phyloP scores from a whole-genome alignment of 2,113 vertebrate species.

The Myrmophylax atrothorax region DNA sequence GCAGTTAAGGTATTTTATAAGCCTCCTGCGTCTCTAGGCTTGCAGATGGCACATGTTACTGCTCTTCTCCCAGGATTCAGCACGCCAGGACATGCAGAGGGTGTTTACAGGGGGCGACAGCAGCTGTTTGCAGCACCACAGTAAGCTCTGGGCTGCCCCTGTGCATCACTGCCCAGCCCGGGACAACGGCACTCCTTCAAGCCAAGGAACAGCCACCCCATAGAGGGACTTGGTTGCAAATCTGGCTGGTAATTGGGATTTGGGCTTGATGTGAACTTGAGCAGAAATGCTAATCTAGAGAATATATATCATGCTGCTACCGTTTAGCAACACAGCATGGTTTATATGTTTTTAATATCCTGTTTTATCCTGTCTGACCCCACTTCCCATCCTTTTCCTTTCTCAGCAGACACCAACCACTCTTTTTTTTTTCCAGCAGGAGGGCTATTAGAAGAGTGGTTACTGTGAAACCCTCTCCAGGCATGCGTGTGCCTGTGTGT shows the following conservation, averaged over 20 bases:
- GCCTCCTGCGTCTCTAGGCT: background rate
- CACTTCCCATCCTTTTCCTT: slow-evolving; percentile 56
- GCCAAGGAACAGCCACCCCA: background rate
- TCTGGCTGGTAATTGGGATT: slow-evolving; percentile 43
- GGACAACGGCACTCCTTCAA: background rate
- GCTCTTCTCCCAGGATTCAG: background rate
- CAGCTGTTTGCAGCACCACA: background rate
- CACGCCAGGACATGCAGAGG: background rate
- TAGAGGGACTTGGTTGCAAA: background rate
- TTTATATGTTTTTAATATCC: slow-evolving; percentile 75
- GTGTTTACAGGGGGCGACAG: background rate
- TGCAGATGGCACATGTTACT: background rate
- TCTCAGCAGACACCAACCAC: slow-evolving; percentile 67
- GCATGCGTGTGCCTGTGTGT: background rate
- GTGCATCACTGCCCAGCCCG: background rate
- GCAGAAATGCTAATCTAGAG: slow-evolving; percentile 63
- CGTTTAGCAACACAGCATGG: slow-evolving; percentile 71
- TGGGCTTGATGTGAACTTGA: slow-evolving; percentile 49
- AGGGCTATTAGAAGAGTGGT: slow-evolving; percentile 12
- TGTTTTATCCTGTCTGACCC: slow-evolving; percentile 71
- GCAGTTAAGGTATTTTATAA: background rate
- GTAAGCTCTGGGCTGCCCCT: background rate
- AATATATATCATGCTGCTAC: slow-evolving; percentile 64
- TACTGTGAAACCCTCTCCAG: background rate
- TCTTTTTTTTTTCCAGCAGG: slow-evolving; percentile 23